These are phyloP conservation scores for Flabesymbios commensalis DNA, from an alignment of 2,888 invertebrate species.

Conservation along the genomic window DNA sequence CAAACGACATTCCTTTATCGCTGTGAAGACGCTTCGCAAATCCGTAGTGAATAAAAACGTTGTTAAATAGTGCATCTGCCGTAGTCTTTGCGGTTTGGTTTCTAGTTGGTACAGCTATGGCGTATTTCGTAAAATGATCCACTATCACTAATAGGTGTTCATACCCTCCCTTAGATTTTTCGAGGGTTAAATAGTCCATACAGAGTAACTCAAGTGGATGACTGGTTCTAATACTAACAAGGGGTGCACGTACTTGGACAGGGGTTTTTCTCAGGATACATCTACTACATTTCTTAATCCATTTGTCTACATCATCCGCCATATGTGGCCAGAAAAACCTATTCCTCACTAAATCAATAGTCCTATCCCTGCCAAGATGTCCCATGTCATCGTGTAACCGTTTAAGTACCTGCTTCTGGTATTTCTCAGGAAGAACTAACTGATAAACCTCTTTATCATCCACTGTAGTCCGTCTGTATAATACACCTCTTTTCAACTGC, in stretches of 20 bases:
- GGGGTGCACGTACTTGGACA: neutral
- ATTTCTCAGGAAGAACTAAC: neutral
- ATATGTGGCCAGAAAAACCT: constrained; percentile 3
- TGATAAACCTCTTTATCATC: neutral
- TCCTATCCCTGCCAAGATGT: neutral
- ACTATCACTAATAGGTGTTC: neutral
- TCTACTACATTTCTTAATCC: neutral
- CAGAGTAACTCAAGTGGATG: neutral
- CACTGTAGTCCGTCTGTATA: neutral
- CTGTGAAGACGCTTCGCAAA: too few species aligned
- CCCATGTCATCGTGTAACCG: constrained; percentile 7
- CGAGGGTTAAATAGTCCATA: neutral
- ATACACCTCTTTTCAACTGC: neutral
- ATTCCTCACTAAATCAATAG: neutral
- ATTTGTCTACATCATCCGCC: neutral
- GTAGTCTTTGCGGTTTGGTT: neutral
- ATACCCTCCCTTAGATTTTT: neutral
- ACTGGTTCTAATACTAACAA: neutral
- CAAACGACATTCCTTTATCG: too few species aligned
- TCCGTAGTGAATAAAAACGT: too few species aligned
- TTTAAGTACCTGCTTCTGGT: neutral
- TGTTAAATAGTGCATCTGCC: neutral
- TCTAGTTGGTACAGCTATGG: neutral
- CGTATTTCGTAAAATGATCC: constrained; percentile 1
- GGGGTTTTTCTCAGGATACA: neutral